A percentile compares a stretch with the other conserved stretches of the same genome.
These are phyloP conservation scores for Gnathonemus echidnorhynchus DNA, from an alignment of 2,113 vertebrate species.

Conservation along the genomic window DNA sequence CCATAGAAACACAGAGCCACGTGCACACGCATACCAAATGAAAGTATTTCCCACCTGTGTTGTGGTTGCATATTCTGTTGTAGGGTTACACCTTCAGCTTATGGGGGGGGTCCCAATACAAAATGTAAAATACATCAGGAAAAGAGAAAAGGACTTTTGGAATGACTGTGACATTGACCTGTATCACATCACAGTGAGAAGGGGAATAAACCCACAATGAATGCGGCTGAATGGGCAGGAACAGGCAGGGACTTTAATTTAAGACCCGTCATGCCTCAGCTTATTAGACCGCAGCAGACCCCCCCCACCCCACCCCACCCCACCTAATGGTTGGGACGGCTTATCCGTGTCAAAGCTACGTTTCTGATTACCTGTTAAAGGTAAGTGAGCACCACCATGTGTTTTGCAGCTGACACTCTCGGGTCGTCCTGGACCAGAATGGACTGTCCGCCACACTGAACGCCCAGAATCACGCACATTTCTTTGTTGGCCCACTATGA, in stretches of 20 bases:
- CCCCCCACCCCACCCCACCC: neutral
- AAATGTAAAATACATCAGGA: neutral
- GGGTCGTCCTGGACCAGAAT: neutral
- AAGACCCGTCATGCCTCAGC: neutral
- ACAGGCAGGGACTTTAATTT: no score
- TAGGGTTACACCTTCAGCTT: neutral
- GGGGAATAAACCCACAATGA: neutral
- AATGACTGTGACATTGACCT: neutral
- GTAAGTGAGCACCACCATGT: neutral
- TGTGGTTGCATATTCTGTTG: constrained; percentile 15
- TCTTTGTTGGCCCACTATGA: neutral
- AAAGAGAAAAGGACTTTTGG: neutral
- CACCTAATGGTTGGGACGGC: neutral
- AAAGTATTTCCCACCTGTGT: neutral
- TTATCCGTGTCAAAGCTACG: neutral
- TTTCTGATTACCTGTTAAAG: neutral
- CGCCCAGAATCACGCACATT: neutral
- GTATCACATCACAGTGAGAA: neutral
- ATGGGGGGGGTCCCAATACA: neutral
- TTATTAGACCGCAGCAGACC: neutral
- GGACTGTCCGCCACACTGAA: neutral
- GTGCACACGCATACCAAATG: neutral
- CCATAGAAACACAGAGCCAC: constrained; percentile 11
- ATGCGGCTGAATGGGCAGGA: neutral
- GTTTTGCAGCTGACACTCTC: neutral